Base-by-base conservation (phyloP, 2,888 invertebrate genomes). In the Heteromurus nitidus region DNA sequence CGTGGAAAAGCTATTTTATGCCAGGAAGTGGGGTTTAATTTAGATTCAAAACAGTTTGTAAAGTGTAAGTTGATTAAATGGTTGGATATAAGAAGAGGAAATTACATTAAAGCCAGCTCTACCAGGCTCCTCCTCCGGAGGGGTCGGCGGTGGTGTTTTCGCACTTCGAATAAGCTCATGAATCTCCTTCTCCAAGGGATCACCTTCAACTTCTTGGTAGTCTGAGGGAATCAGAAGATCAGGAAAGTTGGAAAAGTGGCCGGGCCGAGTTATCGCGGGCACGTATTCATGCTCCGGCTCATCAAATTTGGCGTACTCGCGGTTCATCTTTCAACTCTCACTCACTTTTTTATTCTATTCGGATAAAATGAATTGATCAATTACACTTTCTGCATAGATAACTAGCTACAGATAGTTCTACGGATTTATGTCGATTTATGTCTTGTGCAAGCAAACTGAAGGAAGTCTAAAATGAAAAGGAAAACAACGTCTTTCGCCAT, bases 41-140 rank as follows among this genome's bases (percentile, higher is more conserved):
- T 9, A 24, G n/a, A n/a, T n/a, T n/a, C n/a, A n/a, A n/a, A n/a
- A n/a, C n/a, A n/a, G n/a, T n/a, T n/a, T n/a, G n/a, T 64, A 53
- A 53, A 53, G 20, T 11, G 28, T n/a, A 18, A 62, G 31, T 3
- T 62, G n/a, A 62, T 30, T 20, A 22, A 24, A 26, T n/a, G n/a
- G n/a, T n/a, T n/a, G n/a, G n/a, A n/a, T n/a, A n/a, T n/a, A n/a
- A n/a, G n/a, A n/a, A n/a, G n/a, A n/a, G n/a, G n/a, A n/a, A n/a
- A n/a, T 22, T 24, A 75, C n/a, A 20, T 24, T 16, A 20, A 24
- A 75, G 22, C 69, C 77, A 2, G 77, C 77, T 11, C 7, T 22
- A 13, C 77, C 77, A 2, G 69, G 77, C 16, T 77, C 77, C 11
- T 18, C 0, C 22, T 77, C 77, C 0, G 77, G 77, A 7, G 77